Percentiles rank a stretch among this genome's conserved stretches.
Conservation (phyloP, 2,888 invertebrate genomes). For the Cacoxenus indagator region DNA sequence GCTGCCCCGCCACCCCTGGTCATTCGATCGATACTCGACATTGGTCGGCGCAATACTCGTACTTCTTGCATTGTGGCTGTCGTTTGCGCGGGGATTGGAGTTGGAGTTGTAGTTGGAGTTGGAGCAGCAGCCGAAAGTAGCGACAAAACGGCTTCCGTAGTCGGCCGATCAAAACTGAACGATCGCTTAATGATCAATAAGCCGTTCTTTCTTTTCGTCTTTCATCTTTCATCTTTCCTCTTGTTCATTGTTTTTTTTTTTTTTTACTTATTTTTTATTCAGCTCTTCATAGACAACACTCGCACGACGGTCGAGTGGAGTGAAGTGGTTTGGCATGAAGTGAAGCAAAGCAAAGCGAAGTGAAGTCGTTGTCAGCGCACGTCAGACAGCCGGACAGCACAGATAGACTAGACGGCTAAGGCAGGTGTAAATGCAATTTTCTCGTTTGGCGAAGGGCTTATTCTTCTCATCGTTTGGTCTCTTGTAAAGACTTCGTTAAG, state of each 20-base stretch:
- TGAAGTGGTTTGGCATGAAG: not conserved
- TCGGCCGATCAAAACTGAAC: not conserved
- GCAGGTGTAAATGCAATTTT: constrained; percentile 22
- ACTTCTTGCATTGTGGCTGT: too few relatives aligned
- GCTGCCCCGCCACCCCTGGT: too few relatives aligned
- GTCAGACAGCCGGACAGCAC: not conserved
- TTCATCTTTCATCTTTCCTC: not conserved
- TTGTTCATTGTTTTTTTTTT: not conserved
- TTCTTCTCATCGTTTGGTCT: not conserved
- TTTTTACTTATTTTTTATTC: not conserved
- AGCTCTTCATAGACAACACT: constrained; percentile 2
- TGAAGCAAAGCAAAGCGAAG: not conserved
- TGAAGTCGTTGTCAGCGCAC: constrained; percentile 1
- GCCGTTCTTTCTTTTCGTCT: not conserved
- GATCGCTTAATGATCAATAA: constrained; percentile 21
- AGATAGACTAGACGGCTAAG: not conserved
- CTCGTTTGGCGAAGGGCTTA: not conserved
- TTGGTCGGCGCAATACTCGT: too few relatives aligned
- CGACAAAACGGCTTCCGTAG: constrained; percentile 19
- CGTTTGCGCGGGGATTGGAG: not conserved
- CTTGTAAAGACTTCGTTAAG: constrained; percentile 9
- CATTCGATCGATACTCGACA: not conserved
- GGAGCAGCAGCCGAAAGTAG: not conserved
- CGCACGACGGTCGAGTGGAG: not conserved
- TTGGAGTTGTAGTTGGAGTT: too few relatives aligned